These are phyloP conservation scores for Cheilosia scutellata DNA, from an alignment of 2,888 invertebrate genomes.

Conservation along the genomic window DNA sequence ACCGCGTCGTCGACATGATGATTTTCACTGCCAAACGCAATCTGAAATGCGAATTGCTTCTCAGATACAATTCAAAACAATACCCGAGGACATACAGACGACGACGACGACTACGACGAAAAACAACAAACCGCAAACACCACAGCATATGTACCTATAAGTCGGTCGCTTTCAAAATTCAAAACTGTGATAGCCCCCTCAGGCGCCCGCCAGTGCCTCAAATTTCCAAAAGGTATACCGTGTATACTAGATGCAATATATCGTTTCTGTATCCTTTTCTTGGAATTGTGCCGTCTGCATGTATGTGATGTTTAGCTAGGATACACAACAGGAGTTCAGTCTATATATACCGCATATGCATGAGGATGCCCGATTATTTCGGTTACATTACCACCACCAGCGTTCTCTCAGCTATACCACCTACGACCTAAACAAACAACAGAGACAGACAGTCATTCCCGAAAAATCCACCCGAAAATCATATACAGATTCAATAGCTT, in stretches of 20 bases:
- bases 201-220: constrained; percentile 5
- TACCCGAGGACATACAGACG: constrained; percentile 29
- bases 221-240: constrained; percentile 14
- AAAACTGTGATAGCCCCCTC: constrained; percentile 24
- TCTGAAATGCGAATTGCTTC: constrained; percentile 51
- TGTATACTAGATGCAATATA: background rate
- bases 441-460: constrained; percentile 24
- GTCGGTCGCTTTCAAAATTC: constrained; percentile 15
- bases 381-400: constrained; percentile 27
- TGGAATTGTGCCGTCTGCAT: background rate
- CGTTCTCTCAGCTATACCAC: too few species aligned
- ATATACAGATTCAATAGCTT: constrained; percentile 11
- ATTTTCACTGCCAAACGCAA: constrained; percentile 30
- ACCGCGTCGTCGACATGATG: background rate
- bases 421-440: constrained; percentile 28
- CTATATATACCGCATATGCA: background rate
- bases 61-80: constrained; percentile 51
- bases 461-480: constrained; percentile 6
- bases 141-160: background rate
- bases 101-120: background rate
- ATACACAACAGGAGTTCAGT: constrained; percentile 16
- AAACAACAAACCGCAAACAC: constrained; percentile 10
- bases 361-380: constrained; percentile 36
- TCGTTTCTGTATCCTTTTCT: constrained; percentile 10
- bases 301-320: constrained; percentile 9